A percentile compares a stretch with the other conserved stretches of the same genome.
Evolutionary conservation across 2,888 invertebrate species (phyloP).

Genomic region (Drosophila kambysellisi): DNA sequence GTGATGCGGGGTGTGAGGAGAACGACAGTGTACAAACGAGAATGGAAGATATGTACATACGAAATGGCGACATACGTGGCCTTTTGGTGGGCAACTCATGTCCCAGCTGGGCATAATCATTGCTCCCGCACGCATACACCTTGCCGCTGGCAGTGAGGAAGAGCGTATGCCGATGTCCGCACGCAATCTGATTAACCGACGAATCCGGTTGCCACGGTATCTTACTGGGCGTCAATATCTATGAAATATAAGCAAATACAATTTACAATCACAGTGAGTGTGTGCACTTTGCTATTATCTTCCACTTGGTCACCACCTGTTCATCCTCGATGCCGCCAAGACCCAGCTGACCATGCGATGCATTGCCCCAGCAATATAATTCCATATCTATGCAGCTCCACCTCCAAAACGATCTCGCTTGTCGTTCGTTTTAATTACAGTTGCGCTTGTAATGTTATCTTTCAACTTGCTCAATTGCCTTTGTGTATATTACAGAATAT

Average conservation of each 20-base stretch:
- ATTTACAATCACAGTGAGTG: not conserved
- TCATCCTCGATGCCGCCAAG: constrained; percentile 92
- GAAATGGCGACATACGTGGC: constrained; percentile 89
- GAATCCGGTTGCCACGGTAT: constrained; percentile 87
- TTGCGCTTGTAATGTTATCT: constrained; percentile 8
- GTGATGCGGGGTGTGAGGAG: constrained; percentile 24
- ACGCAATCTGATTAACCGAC: constrained; percentile 87
- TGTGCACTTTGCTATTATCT: not conserved
- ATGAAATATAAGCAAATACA: constrained; percentile 3
- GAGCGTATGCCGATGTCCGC: constrained; percentile 93
- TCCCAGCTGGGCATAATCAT: constrained; percentile 96
- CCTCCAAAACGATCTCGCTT: not conserved
- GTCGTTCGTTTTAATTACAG: not conserved
- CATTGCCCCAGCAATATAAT: constrained; percentile 92
- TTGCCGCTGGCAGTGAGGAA: constrained; percentile 91
- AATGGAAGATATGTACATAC: constrained; percentile 86
- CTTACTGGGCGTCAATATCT: constrained; percentile 88
- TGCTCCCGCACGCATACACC: constrained; percentile 96
- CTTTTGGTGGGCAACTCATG: constrained; percentile 88
- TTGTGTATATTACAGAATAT: constrained; percentile 39
- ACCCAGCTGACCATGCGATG: constrained; percentile 91
- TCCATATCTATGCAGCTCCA: constrained; percentile 67
- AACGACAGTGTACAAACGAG: constrained; percentile 46
- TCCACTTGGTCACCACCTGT: constrained; percentile 82
- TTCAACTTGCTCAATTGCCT: constrained; percentile 5